These are phyloP conservation scores for Drosophila tanythrix DNA, from an alignment of 2,888 invertebrate species.

Conservation along the genomic window DNA sequence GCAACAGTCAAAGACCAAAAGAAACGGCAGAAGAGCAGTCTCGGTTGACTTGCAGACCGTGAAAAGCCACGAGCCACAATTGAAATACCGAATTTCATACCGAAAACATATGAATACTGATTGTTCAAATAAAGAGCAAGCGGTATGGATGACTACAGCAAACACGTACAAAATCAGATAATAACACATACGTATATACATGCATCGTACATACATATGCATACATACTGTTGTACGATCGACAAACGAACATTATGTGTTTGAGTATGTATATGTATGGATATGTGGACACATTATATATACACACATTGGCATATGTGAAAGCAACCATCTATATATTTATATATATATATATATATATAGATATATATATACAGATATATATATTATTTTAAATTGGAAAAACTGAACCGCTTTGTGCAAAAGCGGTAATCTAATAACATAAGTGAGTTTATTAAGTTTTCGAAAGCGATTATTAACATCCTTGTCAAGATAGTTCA, in stretches of 20 bases:
- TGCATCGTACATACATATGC: conserved; percentile 4
- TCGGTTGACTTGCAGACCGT: conserved; percentile 84
- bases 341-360: neutral
- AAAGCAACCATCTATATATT: neutral
- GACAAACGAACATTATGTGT: neutral
- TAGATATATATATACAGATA: neutral
- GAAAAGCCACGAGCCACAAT: conserved; percentile 84
- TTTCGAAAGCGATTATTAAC: neutral
- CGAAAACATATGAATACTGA: conserved; percentile 79
- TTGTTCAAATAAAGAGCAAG: conserved; percentile 70
- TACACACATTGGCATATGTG: neutral
- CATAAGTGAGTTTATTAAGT: neutral
- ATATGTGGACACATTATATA: neutral
- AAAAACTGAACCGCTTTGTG: neutral
- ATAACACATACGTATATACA: conserved; percentile 6
- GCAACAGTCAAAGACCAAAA: conserved; percentile 74
- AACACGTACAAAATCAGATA: conserved; percentile 30
- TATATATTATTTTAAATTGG: neutral
- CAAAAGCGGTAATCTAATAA: neutral
- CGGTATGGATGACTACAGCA: conserved; percentile 43
- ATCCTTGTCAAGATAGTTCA: neutral
- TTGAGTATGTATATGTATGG: neutral
- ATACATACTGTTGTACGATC: conserved; percentile 8
- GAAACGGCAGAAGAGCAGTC: conserved; percentile 79
- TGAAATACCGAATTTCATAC: conserved; percentile 82